Evolutionary conservation across 1,140 invertebrate genomes (phyloP).

Genomic region (Diachasma alloeum): DNA sequence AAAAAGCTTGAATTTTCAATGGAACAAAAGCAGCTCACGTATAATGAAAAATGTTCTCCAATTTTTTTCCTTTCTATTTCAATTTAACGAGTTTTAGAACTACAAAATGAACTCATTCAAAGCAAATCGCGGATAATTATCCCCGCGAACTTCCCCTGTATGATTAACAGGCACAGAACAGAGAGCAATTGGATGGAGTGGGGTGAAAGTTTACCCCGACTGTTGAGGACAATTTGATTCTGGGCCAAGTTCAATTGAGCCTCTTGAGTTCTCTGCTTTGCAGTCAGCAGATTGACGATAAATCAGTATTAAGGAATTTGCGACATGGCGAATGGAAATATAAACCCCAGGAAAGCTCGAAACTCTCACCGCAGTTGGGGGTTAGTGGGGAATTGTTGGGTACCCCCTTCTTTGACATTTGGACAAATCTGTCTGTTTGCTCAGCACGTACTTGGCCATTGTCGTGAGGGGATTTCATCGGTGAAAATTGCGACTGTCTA

Average conservation of each 20-base stretch:
- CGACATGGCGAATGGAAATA: neutral
- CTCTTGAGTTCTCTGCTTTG: slow-evolving; percentile 14
- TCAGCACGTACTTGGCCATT: neutral
- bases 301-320: slow-evolving; percentile 26
- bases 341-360: neutral
- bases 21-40: too few relatives aligned
- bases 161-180: slow-evolving; percentile 9
- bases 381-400: neutral
- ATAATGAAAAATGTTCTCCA: too few relatives aligned
- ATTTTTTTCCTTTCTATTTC: too few relatives aligned
- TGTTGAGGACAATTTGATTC: slow-evolving; percentile 16
- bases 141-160: neutral
- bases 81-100: too few relatives aligned
- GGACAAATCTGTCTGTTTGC: neutral
- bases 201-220: neutral
- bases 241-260: slow-evolving; percentile 28
- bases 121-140: neutral
- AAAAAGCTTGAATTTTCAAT: too few relatives aligned
- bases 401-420: neutral
- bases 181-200: neutral
- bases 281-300: slow-evolving; percentile 26
- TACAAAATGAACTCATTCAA: neutral
- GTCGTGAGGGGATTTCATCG: neutral
- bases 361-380: neutral
- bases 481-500: neutral